Base-by-base conservation (phyloP, 2,888 invertebrate genomes). In the Rhaphigaster nebulosa region DNA sequence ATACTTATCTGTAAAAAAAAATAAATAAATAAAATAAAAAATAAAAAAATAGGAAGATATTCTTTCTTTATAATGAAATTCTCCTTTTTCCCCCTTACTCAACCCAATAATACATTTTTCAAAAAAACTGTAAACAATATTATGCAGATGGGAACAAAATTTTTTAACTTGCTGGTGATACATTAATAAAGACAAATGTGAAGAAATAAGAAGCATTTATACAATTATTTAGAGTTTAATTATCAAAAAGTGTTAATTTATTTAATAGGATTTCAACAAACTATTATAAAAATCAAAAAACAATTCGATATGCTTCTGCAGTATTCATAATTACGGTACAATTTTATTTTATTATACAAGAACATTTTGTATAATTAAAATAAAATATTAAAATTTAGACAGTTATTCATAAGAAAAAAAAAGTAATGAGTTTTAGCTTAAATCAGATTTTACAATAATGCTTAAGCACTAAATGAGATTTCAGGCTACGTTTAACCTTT, bases 401-500 rank as follows among this genome's bases (percentile, higher is more conserved):
- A 65, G 18, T 65, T 29, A 29, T 65, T 65, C 60, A 60, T n/a
- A 60, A 8, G 60, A n/a, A 60, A 60, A 60, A n/a, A 60, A 60
- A n/a, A 6, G 4, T 60, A 15, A 65, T 29, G 18, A 12, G 8
- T 41, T 80, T 80, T 80, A 23, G 26, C 15, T 80, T 23, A 80
- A 80, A 84, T 84, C 45, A 84, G 23, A 26, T 38, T 76, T 34
- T 76, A 70, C 50, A 70, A 5, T 34, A 50, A 65, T 92, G 92
- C 88, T 91, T 91, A 23, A 90, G 52, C 70, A 65, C 34, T 18
- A 92, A 87, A 91, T 92, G 92, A 34, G 90, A 90, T 89, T 92
- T 91, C 23, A 91, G 70, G 3, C 90, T 91, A 54, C 84, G 90
- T 70, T 91, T 90, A 20, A 60, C 84, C 50, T 89, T 91, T 2